Percentiles rank a stretch among this genome's conserved stretches.
Conservation (phyloP, 2,797 vertebrate species). For the Lepidocolaptes lacrymiger region DNA sequence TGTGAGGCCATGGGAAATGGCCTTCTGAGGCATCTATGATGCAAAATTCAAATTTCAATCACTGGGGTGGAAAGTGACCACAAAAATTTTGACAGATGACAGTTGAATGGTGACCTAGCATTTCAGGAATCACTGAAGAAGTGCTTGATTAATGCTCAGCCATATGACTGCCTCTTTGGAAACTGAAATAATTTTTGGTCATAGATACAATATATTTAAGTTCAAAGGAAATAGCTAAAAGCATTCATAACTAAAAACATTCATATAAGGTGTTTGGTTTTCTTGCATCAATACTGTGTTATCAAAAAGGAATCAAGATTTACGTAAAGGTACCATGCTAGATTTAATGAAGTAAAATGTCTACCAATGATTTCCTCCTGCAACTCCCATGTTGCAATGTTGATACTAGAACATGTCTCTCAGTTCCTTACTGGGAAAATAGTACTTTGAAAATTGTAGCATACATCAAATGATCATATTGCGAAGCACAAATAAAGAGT, state of each 20-base stretch:
- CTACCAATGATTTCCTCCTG: not conserved
- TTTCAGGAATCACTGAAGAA: not conserved
- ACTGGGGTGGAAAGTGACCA: not conserved
- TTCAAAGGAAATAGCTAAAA: not conserved
- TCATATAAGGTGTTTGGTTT: not conserved
- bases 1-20: not conserved
- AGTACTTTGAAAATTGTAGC: not conserved
- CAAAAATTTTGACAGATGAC: not conserved
- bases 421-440: not conserved
- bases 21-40: not conserved
- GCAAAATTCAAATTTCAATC: not conserved
- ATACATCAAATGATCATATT: not conserved
- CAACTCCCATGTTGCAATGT: not conserved
- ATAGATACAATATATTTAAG: not conserved
- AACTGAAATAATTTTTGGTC: not conserved
- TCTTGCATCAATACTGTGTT: not conserved
- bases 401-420: not conserved
- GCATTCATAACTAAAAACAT: too few relatives aligned
- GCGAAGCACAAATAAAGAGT: not conserved
- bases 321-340: not conserved
- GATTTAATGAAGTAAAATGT: not conserved
- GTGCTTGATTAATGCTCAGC: not conserved
- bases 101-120: not conserved
- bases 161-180: not conserved
- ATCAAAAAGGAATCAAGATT: not conserved